Conservation (phyloP, 2,797 vertebrate genomes). For the Salmo trutta region DNA sequence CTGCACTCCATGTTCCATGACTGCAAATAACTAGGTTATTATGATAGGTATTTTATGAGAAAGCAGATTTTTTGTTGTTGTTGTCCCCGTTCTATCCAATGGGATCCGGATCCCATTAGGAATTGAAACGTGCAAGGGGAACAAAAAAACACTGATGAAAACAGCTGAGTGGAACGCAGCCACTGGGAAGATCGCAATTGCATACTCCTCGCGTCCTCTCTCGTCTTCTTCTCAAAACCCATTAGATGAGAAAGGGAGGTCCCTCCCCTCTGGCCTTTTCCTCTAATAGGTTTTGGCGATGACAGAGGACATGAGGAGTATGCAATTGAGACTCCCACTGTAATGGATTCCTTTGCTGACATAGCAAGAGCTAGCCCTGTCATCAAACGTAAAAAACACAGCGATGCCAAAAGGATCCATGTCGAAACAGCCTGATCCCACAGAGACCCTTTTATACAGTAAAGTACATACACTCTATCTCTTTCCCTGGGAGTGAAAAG, state of each 20-base stretch:
- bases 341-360: neutral
- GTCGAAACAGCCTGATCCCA: conserved; percentile 33
- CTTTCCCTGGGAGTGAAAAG: conserved; percentile 10
- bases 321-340: neutral
- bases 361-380: neutral
- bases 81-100: neutral
- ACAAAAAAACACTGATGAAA: no score
- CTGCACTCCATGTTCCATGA: neutral
- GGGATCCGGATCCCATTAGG: neutral
- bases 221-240: no score
- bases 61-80: neutral
- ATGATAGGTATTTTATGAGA: neutral
- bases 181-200: no score
- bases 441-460: neutral
- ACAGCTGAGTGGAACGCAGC: no score
- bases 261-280: no score
- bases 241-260: no score
- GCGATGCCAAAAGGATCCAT: conserved; percentile 37
- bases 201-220: no score
- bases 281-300: no score
- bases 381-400: neutral
- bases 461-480: conserved; percentile 24
- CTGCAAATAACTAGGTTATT: neutral
- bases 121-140: neutral
- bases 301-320: no score